Evolutionary conservation across 2,888 invertebrate species (phyloP).

Genomic region (Drosophila macrospina): DNA sequence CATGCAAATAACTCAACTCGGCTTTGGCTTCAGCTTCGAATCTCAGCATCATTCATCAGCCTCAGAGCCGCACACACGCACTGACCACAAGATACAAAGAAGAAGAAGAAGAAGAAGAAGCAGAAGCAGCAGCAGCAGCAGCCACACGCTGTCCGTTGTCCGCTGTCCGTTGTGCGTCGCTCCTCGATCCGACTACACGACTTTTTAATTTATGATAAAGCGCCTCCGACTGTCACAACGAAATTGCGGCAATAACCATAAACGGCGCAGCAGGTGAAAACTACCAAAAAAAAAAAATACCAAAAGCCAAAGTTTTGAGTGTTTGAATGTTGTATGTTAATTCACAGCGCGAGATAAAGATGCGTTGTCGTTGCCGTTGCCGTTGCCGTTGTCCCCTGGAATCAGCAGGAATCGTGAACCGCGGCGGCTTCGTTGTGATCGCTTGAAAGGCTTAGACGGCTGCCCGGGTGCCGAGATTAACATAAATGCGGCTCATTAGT

Average conservation of each 20-base stretch:
- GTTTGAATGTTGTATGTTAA: slow-evolving; percentile 63
- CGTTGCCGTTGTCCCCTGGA: slow-evolving; percentile 1
- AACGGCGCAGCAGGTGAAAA: slow-evolving; percentile 81
- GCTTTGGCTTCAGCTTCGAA: slow-evolving; percentile 38
- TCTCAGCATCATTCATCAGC: slow-evolving; percentile 19
- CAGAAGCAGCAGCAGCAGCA: slow-evolving; percentile 27
- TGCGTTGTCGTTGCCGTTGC: slow-evolving; percentile 27
- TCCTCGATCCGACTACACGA: slow-evolving; percentile 60
- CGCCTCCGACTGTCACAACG: slow-evolving; percentile 81
- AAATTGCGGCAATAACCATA: slow-evolving; percentile 82
- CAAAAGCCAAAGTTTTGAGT: too few species aligned
- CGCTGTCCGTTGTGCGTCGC: neutral
- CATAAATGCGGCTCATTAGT: slow-evolving; percentile 82
- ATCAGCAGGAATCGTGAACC: slow-evolving; percentile 8
- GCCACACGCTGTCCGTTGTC: slow-evolving; percentile 21
- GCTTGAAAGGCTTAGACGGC: slow-evolving; percentile 67
- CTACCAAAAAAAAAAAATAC: slow-evolving; percentile 70
- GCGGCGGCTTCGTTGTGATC: slow-evolving; percentile 24
- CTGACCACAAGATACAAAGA: slow-evolving; percentile 24
- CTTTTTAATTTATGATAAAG: slow-evolving; percentile 82
- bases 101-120: slow-evolving; percentile 4
- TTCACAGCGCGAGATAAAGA: slow-evolving; percentile 64
- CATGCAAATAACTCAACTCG: slow-evolving; percentile 74
- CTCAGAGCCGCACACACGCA: slow-evolving; percentile 39
- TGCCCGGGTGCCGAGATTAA: slow-evolving; percentile 77